Conservation (phyloP, 2,113 vertebrate species). For the Vidua macroura region DNA sequence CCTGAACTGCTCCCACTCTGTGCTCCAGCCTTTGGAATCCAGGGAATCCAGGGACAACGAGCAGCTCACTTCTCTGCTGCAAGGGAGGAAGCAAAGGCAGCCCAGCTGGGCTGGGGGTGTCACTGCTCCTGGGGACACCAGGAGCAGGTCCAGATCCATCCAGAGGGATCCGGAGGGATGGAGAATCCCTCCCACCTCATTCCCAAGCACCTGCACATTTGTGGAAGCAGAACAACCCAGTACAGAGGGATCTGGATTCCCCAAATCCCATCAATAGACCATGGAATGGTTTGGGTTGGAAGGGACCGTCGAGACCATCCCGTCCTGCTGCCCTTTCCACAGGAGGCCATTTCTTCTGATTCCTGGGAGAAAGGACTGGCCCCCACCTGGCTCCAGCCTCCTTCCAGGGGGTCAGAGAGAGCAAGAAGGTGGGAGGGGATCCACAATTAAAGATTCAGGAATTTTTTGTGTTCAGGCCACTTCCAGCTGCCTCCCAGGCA, state of each 20-base stretch:
- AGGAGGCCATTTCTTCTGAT: background rate
- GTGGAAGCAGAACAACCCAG: background rate
- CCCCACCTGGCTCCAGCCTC: background rate
- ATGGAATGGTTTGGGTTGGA: background rate
- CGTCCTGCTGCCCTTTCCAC: background rate
- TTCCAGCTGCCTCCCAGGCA: background rate
- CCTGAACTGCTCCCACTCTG: background rate
- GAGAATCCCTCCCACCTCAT: fast-evolving
- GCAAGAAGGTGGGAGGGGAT: background rate
- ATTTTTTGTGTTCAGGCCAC: background rate
- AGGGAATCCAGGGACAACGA: background rate
- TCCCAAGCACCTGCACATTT: background rate
- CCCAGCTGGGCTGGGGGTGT: background rate
- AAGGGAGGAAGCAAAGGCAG: background rate
- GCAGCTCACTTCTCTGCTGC: background rate
- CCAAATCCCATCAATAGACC: background rate
- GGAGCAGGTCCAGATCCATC: background rate
- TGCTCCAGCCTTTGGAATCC: background rate
- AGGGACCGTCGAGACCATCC: background rate
- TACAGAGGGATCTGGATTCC: no score
- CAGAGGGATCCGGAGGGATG: background rate
- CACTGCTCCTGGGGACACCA: no score
- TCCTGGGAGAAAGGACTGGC: background rate
- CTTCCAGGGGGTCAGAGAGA: background rate
- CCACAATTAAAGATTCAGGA: background rate